These are phyloP conservation scores for Morphnarchus princeps DNA, from an alignment of 2,113 vertebrate genomes.

Conservation along the genomic window DNA sequence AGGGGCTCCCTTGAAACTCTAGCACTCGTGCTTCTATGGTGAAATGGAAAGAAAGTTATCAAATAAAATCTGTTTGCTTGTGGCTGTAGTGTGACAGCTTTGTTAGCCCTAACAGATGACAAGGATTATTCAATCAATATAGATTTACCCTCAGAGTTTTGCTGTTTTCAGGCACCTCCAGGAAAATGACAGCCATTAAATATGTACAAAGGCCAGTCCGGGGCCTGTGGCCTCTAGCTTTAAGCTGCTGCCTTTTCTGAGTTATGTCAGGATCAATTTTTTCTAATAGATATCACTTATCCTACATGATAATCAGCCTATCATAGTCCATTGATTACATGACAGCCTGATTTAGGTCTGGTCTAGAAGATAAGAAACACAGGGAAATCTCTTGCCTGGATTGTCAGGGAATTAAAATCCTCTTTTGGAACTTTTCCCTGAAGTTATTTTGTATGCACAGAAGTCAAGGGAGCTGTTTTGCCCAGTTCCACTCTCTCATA, in stretches of 20 bases:
- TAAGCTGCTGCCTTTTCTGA: slow-evolving; percentile 62
- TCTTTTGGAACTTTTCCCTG: not conserved
- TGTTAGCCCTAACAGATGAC: slow-evolving; percentile 86
- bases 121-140: slow-evolving; percentile 83
- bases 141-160: slow-evolving; percentile 70
- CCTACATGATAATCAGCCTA: slow-evolving; percentile 75
- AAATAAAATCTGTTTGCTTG: slow-evolving; percentile 80
- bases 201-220: slow-evolving; percentile 66
- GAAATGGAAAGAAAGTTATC: slow-evolving; percentile 73
- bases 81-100: slow-evolving; percentile 81
- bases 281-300: slow-evolving; percentile 76
- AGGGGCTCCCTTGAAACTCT: slow-evolving; percentile 55
- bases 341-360: slow-evolving; percentile 67
- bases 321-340: slow-evolving; percentile 72
- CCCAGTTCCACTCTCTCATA: not conserved
- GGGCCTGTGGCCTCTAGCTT: slow-evolving; percentile 62
- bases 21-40: not conserved
- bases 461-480: not conserved
- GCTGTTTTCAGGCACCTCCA: slow-evolving; percentile 64
- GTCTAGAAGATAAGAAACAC: slow-evolving; percentile 67
- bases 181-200: slow-evolving; percentile 70
- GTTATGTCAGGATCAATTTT: slow-evolving; percentile 74
- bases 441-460: not conserved
- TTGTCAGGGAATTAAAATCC: slow-evolving; percentile 15
- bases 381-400: slow-evolving; percentile 4